Conservation (phyloP, 2,888 invertebrate species). For the Dilophus febrilis region DNA sequence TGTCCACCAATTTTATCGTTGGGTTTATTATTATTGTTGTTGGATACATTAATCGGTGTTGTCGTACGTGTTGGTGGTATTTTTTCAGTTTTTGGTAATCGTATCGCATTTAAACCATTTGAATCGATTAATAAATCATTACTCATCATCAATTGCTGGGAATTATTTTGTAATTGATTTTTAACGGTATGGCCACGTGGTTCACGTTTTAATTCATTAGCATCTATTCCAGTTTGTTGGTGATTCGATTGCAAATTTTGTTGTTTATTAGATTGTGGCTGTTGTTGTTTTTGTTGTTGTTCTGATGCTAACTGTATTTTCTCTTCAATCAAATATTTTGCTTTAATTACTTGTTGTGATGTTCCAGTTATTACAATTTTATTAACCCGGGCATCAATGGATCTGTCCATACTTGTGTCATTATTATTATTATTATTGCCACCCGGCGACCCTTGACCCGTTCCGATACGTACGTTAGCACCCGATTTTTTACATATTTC, state of each 20-base stretch:
- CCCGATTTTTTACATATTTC: slow-evolving; percentile 54
- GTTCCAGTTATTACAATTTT: slow-evolving; percentile 38
- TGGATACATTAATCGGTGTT: slow-evolving; percentile 11
- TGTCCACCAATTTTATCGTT: slow-evolving; percentile 32
- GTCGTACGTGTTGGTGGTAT: slow-evolving; percentile 13
- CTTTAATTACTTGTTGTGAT: slow-evolving; percentile 53
- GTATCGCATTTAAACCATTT: background rate
- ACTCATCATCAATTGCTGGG: no score
- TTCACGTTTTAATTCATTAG: slow-evolving; percentile 29
- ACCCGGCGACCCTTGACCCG: no score
- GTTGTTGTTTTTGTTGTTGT: slow-evolving; percentile 32
- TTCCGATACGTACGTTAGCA: slow-evolving; percentile 50
- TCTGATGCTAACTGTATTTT: slow-evolving; percentile 41
- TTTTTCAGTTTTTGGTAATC: slow-evolving; percentile 22
- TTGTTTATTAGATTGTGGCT: no score
- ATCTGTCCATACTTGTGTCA: slow-evolving; percentile 12
- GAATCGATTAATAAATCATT: no score
- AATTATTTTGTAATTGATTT: no score
- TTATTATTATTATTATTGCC: slow-evolving; percentile 17
- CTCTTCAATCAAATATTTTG: slow-evolving; percentile 52
- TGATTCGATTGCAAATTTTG: no score
- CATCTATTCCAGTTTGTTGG: no score
- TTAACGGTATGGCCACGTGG: slow-evolving; percentile 31
- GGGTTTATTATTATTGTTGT: background rate
- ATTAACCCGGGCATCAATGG: slow-evolving; percentile 19